Percentiles rank a stretch among this genome's conserved stretches.
Evolutionary conservation across 2,888 invertebrate genomes (phyloP).

Genomic region (Lasioglossum marginatum): DNA sequence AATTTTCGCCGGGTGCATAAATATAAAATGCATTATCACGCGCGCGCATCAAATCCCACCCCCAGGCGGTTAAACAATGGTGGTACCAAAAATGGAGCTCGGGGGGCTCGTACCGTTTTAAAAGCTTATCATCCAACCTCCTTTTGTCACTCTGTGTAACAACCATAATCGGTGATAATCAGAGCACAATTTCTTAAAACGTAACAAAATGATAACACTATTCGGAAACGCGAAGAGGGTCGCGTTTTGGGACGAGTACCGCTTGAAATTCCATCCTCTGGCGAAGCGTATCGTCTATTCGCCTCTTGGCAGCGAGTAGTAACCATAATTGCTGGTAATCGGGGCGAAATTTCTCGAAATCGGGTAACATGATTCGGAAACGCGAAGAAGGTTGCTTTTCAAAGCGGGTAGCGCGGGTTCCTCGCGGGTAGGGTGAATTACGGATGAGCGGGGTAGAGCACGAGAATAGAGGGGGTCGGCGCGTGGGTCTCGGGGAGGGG

Average conservation of each 20-base stretch:
- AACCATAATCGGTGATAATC: not conserved
- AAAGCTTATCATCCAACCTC: not conserved
- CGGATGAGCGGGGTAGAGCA: constrained; percentile 21
- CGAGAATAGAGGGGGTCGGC: not conserved
- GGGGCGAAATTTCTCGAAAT: constrained; percentile 10
- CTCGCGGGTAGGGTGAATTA: constrained; percentile 10
- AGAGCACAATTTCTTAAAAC: not conserved
- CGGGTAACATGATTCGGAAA: not conserved
- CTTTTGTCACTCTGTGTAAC: not conserved
- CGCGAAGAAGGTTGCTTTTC: not conserved
- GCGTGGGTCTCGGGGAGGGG: constrained; percentile 63
- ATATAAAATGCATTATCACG: constrained; percentile 62
- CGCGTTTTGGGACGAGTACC: not conserved
- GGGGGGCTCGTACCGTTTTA: not conserved
- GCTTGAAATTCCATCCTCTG: not conserved
- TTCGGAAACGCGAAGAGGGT: not conserved
- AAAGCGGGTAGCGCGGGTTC: not conserved
- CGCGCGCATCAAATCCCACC: constrained; percentile 41
- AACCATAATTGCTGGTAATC: not conserved
- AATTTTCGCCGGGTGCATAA: constrained; percentile 53
- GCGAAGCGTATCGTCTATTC: not conserved
- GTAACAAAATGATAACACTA: not conserved
- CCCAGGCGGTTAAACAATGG: constrained; percentile 52
- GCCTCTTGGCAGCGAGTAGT: not conserved
- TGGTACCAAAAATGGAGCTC: not conserved